phyloP scores from a whole-genome alignment of 30 jellyfish, hydroid and myxozoan genomes.

The Calvadosia cruxmelitensis region DNA sequence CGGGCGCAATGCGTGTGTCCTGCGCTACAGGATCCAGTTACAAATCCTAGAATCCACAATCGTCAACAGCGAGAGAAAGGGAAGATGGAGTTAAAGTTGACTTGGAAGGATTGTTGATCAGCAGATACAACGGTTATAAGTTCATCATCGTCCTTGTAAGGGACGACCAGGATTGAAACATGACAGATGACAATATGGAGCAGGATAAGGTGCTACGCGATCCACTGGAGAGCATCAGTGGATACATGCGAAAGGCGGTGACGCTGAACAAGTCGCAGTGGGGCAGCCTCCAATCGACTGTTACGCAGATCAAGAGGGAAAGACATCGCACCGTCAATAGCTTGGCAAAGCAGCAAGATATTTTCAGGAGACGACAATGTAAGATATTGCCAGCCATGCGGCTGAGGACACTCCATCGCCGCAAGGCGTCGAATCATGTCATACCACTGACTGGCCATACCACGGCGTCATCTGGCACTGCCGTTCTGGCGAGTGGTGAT shows the following conservation, averaged over 20 bases:
- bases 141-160: no score
- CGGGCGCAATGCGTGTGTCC: no score
- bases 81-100: no score
- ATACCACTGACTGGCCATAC: slow-evolving; percentile 21
- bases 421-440: slow-evolving; percentile 23
- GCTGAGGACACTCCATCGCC: neutral
- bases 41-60: no score
- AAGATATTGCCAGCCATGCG: slow-evolving; percentile 38
- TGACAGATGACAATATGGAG: slow-evolving; percentile 17
- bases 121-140: no score
- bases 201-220: slow-evolving; percentile 29
- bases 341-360: slow-evolving; percentile 49
- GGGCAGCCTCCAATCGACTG: slow-evolving; percentile 32
- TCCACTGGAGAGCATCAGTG: slow-evolving; percentile 49
- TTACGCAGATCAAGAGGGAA: slow-evolving; percentile 47
- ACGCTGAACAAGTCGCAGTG: slow-evolving; percentile 41
- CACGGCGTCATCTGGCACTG: neutral
- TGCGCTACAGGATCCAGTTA: no score
- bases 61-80: no score
- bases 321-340: slow-evolving; percentile 43
- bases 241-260: slow-evolving; percentile 61
- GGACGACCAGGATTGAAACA: no score
- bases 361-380: slow-evolving; percentile 30
- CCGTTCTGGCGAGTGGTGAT: neutral
- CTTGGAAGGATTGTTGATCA: no score